Evolutionary conservation across 2,888 invertebrate genomes (phyloP).

Genomic region (Polyommatus iphigenia): DNA sequence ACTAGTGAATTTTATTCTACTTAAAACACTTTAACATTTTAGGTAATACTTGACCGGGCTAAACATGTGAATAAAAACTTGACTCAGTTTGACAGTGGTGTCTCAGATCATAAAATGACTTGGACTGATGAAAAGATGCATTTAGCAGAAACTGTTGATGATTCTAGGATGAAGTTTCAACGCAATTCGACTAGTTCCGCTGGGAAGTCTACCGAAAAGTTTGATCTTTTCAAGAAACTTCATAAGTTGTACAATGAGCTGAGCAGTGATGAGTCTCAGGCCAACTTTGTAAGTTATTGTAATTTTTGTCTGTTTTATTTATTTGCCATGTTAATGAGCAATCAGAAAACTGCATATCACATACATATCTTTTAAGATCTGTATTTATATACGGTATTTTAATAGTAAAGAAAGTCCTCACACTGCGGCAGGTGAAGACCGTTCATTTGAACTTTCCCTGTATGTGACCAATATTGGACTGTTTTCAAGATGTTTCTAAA

Average conservation of each 20-base stretch:
- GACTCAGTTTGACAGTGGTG: slow-evolving; percentile 72
- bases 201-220: slow-evolving; percentile 65
- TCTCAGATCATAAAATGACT: slow-evolving; percentile 77
- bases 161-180: slow-evolving; percentile 73
- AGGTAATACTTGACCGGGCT: slow-evolving; percentile 75
- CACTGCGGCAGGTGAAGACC: too few relatives aligned
- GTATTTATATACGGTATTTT: too few relatives aligned
- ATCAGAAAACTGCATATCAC: too few relatives aligned
- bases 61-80: slow-evolving; percentile 75
- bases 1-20: slow-evolving; percentile 33
- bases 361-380: too few relatives aligned
- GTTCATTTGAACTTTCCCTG: too few relatives aligned
- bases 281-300: slow-evolving; percentile 67
- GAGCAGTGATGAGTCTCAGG: slow-evolving; percentile 71
- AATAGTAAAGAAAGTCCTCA: too few relatives aligned
- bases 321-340: too few relatives aligned
- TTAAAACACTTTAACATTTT: slow-evolving; percentile 49
- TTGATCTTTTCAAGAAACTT: slow-evolving; percentile 76
- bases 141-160: slow-evolving; percentile 73
- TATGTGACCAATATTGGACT: too few relatives aligned
- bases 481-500: too few relatives aligned
- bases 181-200: slow-evolving; percentile 64
- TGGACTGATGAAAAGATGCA: slow-evolving; percentile 78
- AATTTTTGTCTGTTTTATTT: neutral
- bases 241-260: slow-evolving; percentile 75